Percentiles rank a stretch among this genome's conserved stretches.
phyloP scores from a whole-genome alignment of 2,797 vertebrate species.

The Enteromius argenteus region DNA sequence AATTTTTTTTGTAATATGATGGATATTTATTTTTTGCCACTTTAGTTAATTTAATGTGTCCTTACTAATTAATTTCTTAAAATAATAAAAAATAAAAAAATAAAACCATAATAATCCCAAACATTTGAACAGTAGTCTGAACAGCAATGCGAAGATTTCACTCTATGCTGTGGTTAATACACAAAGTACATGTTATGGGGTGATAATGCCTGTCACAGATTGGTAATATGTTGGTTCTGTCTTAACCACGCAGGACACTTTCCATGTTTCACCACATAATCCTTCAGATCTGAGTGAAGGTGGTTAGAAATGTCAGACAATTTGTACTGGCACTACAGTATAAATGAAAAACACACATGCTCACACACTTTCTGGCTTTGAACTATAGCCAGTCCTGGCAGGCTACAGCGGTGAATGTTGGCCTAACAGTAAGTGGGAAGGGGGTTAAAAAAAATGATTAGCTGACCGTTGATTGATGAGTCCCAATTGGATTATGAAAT shows the following conservation, averaged over 20 bases:
- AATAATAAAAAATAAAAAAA: no score
- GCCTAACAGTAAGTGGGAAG: conserved; percentile 75
- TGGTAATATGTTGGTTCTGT: conserved; percentile 5
- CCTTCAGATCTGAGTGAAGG: conserved; percentile 43
- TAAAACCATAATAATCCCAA: background rate
- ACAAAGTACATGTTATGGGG: background rate
- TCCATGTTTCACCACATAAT: conserved; percentile 47
- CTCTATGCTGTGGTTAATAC: conserved; percentile 25
- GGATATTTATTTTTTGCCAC: background rate
- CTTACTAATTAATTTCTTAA: background rate
- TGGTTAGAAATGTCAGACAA: conserved; percentile 24
- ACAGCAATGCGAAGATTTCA: background rate
- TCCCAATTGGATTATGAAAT: conserved; percentile 80
- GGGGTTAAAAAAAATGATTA: conserved; percentile 73
- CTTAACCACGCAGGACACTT: conserved; percentile 29
- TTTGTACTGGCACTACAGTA: conserved; percentile 29
- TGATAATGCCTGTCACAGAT: background rate
- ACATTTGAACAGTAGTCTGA: background rate
- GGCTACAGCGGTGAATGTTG: conserved; percentile 17
- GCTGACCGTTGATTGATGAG: conserved; percentile 72
- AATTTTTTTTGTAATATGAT: background rate
- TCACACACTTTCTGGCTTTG: background rate
- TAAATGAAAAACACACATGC: conserved; percentile 45
- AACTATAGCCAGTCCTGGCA: conserved; percentile 35
- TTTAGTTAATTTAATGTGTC: background rate